phyloP scores from a whole-genome alignment of 2,113 vertebrate genomes.

The Chamaetylas fuelleborni region DNA sequence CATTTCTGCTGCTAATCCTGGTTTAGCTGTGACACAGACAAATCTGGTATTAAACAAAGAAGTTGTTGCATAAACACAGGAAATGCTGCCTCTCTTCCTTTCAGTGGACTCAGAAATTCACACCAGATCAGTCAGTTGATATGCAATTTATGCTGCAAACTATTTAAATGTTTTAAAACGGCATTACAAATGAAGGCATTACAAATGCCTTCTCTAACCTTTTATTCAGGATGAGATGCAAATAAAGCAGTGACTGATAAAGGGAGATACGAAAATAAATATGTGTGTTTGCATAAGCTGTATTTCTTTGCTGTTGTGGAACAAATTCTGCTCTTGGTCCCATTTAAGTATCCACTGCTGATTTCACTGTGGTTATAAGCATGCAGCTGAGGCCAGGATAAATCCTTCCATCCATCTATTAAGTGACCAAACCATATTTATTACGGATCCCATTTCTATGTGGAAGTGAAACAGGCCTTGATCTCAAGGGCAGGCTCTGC shows the following conservation, averaged over 20 bases:
- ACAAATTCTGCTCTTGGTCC: not conserved
- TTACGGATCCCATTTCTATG: not conserved
- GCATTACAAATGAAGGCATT: not conserved
- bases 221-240: slow-evolving; percentile 1
- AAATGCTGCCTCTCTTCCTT: not conserved
- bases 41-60: slow-evolving; percentile 21
- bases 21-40: slow-evolving; percentile 23
- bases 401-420: not conserved
- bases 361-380: not conserved
- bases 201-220: not conserved
- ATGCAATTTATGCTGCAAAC: not conserved
- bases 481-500: not conserved
- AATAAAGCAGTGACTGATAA: not conserved
- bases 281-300: not conserved
- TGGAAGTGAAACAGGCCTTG: not conserved
- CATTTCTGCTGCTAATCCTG: slow-evolving; percentile 18
- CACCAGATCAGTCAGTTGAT: not conserved
- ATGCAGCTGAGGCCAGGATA: not conserved
- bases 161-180: slow-evolving; percentile 22
- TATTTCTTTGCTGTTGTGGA: not conserved
- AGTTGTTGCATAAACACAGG: not conserved
- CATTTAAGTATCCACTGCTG: not conserved
- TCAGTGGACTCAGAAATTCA: slow-evolving; percentile 5
- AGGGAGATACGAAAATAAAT: not conserved
- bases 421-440: not conserved